A percentile compares a stretch with the other conserved stretches of the same genome.
These are phyloP conservation scores for Chloroclystis v-ata DNA, from an alignment of 2,888 invertebrate genomes.

Conservation along the genomic window DNA sequence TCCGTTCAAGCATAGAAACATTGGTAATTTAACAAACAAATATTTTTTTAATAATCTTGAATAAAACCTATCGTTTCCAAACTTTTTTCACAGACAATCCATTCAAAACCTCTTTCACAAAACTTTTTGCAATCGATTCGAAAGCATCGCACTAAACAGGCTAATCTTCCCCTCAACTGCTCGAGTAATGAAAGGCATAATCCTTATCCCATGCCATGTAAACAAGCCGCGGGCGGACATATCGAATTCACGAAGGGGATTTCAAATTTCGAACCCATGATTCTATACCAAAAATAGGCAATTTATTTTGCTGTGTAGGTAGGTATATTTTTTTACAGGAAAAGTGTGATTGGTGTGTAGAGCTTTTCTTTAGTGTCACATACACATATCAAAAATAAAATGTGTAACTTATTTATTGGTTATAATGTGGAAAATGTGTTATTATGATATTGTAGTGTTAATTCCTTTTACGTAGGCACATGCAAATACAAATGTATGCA, in stretches of 20 bases:
- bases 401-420: too few species aligned
- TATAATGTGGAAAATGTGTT: neutral
- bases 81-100: too few species aligned
- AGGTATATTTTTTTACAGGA: slow-evolving; percentile 11
- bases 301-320: slow-evolving; percentile 2
- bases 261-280: slow-evolving; percentile 46
- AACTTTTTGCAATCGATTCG: neutral
- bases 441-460: neutral
- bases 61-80: too few species aligned
- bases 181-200: slow-evolving; percentile 29
- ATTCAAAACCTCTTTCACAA: neutral
- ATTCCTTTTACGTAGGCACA: too few species aligned
- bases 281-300: slow-evolving; percentile 22
- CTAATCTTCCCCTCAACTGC: slow-evolving; percentile 23
- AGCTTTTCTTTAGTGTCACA: too few species aligned
- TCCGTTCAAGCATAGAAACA: too few species aligned
- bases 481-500: too few species aligned
- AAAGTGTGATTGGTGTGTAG: neutral
- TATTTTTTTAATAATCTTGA: too few species aligned
- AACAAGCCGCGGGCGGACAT: slow-evolving; percentile 34
- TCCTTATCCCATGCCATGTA: slow-evolving; percentile 27
- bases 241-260: slow-evolving; percentile 50
- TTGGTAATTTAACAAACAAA: too few species aligned
- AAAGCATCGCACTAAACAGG: slow-evolving; percentile 15
- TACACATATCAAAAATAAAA: too few species aligned